Evolutionary conservation across 2,797 vertebrate genomes (phyloP).

Genomic region (Lerista edwardsae): DNA sequence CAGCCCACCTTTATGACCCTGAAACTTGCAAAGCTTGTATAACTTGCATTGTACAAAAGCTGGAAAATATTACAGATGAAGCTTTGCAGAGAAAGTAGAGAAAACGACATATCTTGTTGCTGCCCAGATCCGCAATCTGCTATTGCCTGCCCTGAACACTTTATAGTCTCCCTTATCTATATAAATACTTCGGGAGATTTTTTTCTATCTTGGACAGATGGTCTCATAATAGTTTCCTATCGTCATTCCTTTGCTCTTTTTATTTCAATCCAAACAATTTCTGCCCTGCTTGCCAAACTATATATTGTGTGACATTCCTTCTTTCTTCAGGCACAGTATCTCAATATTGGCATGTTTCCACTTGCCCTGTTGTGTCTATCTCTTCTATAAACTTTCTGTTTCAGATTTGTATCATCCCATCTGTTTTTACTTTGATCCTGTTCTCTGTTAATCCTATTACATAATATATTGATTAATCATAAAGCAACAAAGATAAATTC

Average conservation of each 20-base stretch:
- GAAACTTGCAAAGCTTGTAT: background rate
- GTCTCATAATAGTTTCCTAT: conserved; percentile 64
- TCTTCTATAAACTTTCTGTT: conserved; percentile 65
- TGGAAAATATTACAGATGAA: background rate
- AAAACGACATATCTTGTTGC: background rate
- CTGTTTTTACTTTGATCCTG: conserved; percentile 66
- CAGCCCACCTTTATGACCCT: background rate
- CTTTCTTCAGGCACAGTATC: conserved; percentile 74
- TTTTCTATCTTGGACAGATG: conserved; percentile 73
- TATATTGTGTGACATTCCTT: conserved; percentile 73
- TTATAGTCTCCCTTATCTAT: conserved; percentile 51
- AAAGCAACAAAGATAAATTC: background rate
- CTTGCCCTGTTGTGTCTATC: conserved; percentile 70
- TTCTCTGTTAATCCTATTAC: conserved; percentile 58
- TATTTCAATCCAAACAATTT: conserved; percentile 72
- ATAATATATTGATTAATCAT: conserved; percentile 51
- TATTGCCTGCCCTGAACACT: conserved; percentile 7
- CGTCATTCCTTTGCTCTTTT: conserved; percentile 72
- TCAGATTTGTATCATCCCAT: conserved; percentile 55
- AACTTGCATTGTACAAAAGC: background rate
- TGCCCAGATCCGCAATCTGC: background rate
- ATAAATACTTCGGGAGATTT: conserved; percentile 53
- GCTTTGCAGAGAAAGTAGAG: background rate
- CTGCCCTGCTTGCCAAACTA: conserved; percentile 67
- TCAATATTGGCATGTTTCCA: conserved; percentile 68